phyloP scores from a whole-genome alignment of 2,797 vertebrate species.

The Paramormyrops hopkinsi region DNA sequence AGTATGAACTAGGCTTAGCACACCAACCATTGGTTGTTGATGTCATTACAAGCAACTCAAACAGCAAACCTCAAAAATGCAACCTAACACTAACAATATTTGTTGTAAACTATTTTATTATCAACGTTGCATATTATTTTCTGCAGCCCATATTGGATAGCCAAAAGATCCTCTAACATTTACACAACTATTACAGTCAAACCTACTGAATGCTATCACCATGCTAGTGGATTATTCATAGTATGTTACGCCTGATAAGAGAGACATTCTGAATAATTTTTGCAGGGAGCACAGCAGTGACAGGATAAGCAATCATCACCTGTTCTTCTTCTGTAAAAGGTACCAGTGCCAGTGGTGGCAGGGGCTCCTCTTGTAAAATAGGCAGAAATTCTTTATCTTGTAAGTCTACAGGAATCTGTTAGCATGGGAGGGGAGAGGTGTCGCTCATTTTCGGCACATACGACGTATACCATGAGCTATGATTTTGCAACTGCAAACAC shows the following conservation, averaged over 20 bases:
- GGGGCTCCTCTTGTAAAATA: slow-evolving; percentile 95
- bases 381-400: slow-evolving; percentile 96
- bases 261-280: neutral
- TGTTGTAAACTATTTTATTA: neutral
- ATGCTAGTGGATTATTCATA: neutral
- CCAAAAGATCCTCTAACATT: neutral
- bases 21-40: neutral
- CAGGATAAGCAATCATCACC: slow-evolving; percentile 58
- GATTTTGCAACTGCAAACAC: neutral
- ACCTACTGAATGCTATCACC: neutral
- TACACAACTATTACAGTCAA: neutral
- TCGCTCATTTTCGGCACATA: neutral
- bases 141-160: neutral
- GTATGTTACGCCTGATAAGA: neutral
- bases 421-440: neutral
- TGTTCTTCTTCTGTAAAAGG: slow-evolving; percentile 99
- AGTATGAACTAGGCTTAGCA: neutral
- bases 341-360: slow-evolving; percentile 91
- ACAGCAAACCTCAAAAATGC: neutral
- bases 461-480: neutral
- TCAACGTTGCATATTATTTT: neutral
- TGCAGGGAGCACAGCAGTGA: neutral
- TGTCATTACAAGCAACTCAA: neutral
- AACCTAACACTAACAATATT: neutral
- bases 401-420: slow-evolving; percentile 90